Percentiles rank a stretch among this genome's conserved stretches.
These are phyloP conservation scores for Drosophila asahinai DNA, from an alignment of 1,140 invertebrate genomes.

Conservation along the genomic window DNA sequence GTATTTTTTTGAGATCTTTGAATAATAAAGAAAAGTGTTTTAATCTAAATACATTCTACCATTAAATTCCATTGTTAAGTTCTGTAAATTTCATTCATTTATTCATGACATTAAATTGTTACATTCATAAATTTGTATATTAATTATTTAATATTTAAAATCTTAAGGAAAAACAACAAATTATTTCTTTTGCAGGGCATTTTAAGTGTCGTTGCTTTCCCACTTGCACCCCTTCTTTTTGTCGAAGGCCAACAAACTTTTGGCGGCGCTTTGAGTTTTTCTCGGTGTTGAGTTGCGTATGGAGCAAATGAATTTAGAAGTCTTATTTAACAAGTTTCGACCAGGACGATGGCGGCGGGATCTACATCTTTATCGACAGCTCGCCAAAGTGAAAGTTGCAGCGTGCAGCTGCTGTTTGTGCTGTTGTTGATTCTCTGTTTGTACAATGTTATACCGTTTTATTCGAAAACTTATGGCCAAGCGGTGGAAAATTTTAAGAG, in stretches of 20 bases:
- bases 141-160: too few species aligned
- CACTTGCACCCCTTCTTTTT: conserved; percentile 7
- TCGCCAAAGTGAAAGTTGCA: conserved; percentile 63
- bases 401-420: conserved; percentile 39
- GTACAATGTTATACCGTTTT: conserved; percentile 53
- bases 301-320: conserved; percentile 80
- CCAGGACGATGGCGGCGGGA: conserved; percentile 14
- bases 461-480: conserved; percentile 47
- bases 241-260: conserved; percentile 38
- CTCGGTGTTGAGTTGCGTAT: conserved; percentile 77
- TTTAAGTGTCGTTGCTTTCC: background rate
- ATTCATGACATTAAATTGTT: too few species aligned
- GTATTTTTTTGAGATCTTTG: too few species aligned
- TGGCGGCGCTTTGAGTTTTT: conserved; percentile 58
- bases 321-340: conserved; percentile 80
- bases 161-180: too few species aligned
- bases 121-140: too few species aligned
- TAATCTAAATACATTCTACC: background rate
- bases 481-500: conserved; percentile 36
- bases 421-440: conserved; percentile 44
- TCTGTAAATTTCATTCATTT: background rate
- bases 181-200: background rate
- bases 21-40: too few species aligned
- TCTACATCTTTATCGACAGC: conserved; percentile 65
- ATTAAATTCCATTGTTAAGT: background rate